Percentiles rank a stretch among this genome's conserved stretches.
Evolutionary conservation across 2,797 vertebrate genomes (phyloP).

Genomic region (Eurystomus glaucurus): DNA sequence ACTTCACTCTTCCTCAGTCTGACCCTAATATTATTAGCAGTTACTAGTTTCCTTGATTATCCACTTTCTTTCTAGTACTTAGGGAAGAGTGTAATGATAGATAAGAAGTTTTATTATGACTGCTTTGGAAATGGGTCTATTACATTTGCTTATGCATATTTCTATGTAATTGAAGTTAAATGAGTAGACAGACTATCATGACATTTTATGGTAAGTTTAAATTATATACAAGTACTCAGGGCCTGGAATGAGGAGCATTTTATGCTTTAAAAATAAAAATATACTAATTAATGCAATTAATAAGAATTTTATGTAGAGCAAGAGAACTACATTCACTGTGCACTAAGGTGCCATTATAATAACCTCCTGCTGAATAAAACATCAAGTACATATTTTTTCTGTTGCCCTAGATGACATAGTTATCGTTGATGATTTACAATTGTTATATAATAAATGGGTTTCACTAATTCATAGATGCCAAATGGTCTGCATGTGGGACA

Average conservation of each 20-base stretch:
- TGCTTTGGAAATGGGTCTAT: background rate
- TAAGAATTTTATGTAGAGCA: background rate
- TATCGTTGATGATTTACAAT: conserved; percentile 16
- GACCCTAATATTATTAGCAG: background rate
- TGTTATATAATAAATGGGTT: conserved; percentile 4
- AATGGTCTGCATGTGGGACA: background rate
- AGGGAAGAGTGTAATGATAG: background rate
- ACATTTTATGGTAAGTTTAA: conserved; percentile 33
- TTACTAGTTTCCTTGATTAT: background rate
- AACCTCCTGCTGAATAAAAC: conserved; percentile 56
- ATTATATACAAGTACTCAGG: background rate
- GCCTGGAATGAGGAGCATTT: background rate
- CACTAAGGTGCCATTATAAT: conserved; percentile 36
- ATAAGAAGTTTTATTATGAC: conserved; percentile 10
- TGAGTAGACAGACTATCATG: conserved; percentile 13
- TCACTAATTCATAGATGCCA: conserved; percentile 43
- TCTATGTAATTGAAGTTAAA: conserved; percentile 27
- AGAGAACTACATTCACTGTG: background rate
- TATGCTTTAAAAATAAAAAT: conserved; percentile 54
- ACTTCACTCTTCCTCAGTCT: background rate
- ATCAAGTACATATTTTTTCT: conserved; percentile 40
- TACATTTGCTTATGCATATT: background rate
- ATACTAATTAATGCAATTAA: conserved; percentile 63
- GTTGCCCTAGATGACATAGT: conserved; percentile 16
- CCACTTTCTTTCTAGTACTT: background rate